Percentiles rank a stretch among this genome's conserved stretches.
These are phyloP conservation scores for Prosapia bicincta DNA, from an alignment of 2,888 invertebrate species.

Conservation along the genomic window DNA sequence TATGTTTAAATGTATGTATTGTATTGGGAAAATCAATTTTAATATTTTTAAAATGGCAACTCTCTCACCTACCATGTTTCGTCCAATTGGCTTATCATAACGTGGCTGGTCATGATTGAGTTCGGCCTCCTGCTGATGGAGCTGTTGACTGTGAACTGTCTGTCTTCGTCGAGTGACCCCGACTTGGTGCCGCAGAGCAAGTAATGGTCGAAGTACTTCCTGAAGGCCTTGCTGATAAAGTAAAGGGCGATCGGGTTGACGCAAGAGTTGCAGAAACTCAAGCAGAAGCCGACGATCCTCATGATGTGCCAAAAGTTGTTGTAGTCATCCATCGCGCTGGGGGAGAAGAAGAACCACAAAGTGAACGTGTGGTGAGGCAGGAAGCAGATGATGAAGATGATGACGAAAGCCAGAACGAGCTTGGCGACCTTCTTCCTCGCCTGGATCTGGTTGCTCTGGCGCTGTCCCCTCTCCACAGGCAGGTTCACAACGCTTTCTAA, in stretches of 20 bases:
- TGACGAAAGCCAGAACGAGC: constrained; percentile 86
- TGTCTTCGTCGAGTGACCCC: no score
- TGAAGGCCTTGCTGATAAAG: constrained; percentile 82
- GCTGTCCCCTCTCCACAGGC: constrained; percentile 74
- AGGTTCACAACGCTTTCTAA: constrained; percentile 75
- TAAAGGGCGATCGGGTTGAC: constrained; percentile 86
- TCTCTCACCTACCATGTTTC: no score
- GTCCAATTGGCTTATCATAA: no score
- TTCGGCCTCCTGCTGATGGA: not conserved
- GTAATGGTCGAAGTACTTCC: constrained; percentile 71
- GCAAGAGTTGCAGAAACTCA: constrained; percentile 87
- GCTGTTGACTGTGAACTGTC: no score
- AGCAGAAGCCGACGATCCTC: constrained; percentile 77
- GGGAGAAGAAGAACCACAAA: constrained; percentile 78
- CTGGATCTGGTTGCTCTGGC: constrained; percentile 49
- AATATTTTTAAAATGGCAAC: no score
- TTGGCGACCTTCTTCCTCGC: constrained; percentile 59
- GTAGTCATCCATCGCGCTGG: constrained; percentile 60
- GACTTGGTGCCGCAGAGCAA: constrained; percentile 53
- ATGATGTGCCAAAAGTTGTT: constrained; percentile 74
- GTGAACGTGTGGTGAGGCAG: constrained; percentile 79
- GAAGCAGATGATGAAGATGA: constrained; percentile 85
- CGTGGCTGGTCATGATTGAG: no score
- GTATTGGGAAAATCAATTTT: no score
- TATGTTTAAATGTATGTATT: no score